phyloP scores from a whole-genome alignment of 2,113 vertebrate genomes.

The Holacanthus passer region DNA sequence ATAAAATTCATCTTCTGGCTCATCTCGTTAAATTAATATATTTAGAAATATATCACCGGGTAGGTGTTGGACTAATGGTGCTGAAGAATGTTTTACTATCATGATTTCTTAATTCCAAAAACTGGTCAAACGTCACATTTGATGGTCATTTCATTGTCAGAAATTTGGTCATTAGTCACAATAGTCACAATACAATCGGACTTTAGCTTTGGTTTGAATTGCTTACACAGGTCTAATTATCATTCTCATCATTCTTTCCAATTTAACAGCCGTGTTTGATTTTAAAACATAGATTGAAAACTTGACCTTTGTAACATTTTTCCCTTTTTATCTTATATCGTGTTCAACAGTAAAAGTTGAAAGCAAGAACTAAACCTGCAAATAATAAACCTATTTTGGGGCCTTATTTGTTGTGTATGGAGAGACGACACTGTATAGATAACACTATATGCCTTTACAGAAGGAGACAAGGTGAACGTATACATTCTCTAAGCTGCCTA shows the following conservation, averaged over 20 bases:
- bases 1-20: conserved; percentile 6
- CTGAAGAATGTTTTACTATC: conserved; percentile 8
- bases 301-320: neutral
- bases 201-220: too few relatives aligned
- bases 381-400: neutral
- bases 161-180: neutral
- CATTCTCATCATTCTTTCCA: neutral
- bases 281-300: neutral
- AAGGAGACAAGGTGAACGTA: conserved; percentile 12
- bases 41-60: neutral
- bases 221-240: neutral
- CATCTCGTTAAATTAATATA: neutral
- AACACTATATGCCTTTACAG: neutral
- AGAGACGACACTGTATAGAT: neutral
- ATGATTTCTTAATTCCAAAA: conserved; percentile 11
- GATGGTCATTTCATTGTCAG: neutral
- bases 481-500: conserved; percentile 28
- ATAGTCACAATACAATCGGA: too few relatives aligned
- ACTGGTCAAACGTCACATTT: neutral
- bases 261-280: neutral
- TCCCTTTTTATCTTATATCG: neutral
- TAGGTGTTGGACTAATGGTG: conserved; percentile 8
- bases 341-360: neutral
- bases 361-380: neutral
- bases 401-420: neutral